These are phyloP conservation scores for Allophyes oxyacanthae DNA, from an alignment of 2,888 invertebrate genomes.

Conservation along the genomic window DNA sequence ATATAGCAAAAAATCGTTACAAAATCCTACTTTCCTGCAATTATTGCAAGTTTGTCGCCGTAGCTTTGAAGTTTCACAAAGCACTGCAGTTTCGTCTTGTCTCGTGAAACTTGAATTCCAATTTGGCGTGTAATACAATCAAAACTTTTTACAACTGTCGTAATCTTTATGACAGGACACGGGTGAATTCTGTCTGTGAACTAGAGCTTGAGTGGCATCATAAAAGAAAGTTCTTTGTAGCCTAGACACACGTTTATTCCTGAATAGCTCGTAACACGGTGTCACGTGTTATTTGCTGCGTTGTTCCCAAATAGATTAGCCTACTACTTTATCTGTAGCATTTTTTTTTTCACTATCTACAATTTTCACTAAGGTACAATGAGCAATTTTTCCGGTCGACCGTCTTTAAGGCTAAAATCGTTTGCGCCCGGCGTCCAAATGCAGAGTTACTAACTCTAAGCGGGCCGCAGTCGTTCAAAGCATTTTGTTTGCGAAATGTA, in stretches of 20 bases:
- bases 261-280: constrained; percentile 21
- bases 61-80: constrained; percentile 20
- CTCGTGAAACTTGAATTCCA: constrained; percentile 22
- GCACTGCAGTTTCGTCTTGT: constrained; percentile 26
- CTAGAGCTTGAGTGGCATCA: constrained; percentile 22
- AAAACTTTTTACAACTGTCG: constrained; percentile 32
- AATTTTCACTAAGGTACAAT: no score
- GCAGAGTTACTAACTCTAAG: no score
- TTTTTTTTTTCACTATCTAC: no score
- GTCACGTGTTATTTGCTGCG: constrained; percentile 16
- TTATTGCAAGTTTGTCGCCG: constrained; percentile 1
- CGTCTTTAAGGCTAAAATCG: no score
- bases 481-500: no score
- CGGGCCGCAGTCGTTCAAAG: no score
- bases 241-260: constrained; percentile 28
- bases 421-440: no score
- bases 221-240: constrained; percentile 34
- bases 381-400: no score
- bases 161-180: constrained; percentile 37
- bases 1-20: no score
- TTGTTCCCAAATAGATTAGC: background rate
- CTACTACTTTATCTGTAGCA: background rate
- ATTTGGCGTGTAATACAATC: constrained; percentile 35
- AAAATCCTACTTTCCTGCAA: no score
- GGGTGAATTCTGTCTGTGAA: constrained; percentile 21